A percentile compares a stretch with the other conserved stretches of the same genome.
Evolutionary conservation across 2,113 vertebrate genomes (phyloP).

Genomic region (Dipodomys merriami): DNA sequence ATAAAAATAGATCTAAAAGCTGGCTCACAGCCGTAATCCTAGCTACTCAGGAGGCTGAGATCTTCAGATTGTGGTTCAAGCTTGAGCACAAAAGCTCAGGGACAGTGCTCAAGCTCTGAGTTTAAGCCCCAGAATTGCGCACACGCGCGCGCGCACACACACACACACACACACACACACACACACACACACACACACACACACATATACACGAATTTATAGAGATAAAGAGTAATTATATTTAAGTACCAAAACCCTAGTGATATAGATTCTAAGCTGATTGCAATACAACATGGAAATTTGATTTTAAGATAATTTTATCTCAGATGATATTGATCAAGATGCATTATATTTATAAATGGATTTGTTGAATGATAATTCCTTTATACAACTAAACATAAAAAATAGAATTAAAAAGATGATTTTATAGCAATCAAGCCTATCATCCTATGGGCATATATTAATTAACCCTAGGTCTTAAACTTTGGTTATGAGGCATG

Average conservation of each 20-base stretch:
- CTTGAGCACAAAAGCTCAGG: too few species aligned
- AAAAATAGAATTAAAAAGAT: background rate
- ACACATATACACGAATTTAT: background rate
- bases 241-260: conserved; percentile 33
- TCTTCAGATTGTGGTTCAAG: too few species aligned
- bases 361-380: too few species aligned
- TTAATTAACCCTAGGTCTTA: background rate
- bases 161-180: too few species aligned
- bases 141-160: too few species aligned
- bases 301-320: background rate
- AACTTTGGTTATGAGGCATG: background rate
- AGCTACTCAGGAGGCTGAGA: too few species aligned
- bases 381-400: background rate
- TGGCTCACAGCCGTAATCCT: too few species aligned
- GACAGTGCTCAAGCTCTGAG: too few species aligned
- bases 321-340: background rate
- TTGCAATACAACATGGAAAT: background rate
- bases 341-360: too few species aligned
- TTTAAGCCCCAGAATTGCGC: too few species aligned
- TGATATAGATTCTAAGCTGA: background rate
- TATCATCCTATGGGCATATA: background rate
- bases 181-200: too few species aligned
- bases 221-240: background rate
- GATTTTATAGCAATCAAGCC: background rate
- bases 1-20: too few species aligned